Conservation (phyloP, 2,888 invertebrate species). For the Bedellia somnulentella region DNA sequence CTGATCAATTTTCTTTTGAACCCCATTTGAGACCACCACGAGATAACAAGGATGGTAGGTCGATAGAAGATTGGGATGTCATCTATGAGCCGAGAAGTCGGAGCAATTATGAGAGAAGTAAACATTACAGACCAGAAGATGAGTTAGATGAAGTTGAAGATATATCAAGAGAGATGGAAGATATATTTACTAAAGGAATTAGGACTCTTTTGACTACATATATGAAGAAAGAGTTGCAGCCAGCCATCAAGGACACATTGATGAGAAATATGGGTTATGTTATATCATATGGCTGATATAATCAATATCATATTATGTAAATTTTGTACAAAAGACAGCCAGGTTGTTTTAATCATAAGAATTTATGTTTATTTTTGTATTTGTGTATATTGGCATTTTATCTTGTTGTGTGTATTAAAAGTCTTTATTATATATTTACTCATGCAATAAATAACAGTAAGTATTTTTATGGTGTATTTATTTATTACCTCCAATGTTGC, state of each 20-base stretch:
- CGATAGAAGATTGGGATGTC: conserved; percentile 31
- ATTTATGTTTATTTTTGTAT: too few relatives aligned
- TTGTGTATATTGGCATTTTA: neutral
- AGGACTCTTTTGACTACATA: conserved; percentile 77
- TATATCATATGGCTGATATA: conserved; percentile 74
- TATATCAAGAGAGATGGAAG: conserved; percentile 80
- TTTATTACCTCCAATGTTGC: too few relatives aligned
- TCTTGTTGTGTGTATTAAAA: conserved; percentile 2
- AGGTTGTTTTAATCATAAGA: too few relatives aligned
- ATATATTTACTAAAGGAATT: conserved; percentile 82
- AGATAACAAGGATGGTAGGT: conserved; percentile 23
- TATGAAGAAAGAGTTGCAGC: conserved; percentile 81
- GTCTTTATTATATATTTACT: too few relatives aligned
- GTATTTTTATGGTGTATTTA: too few relatives aligned
- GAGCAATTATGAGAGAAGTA: conserved; percentile 46
- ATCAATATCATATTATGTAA: too few relatives aligned
- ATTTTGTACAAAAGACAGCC: too few relatives aligned
- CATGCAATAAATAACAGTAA: too few relatives aligned
- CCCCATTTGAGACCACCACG: conserved; percentile 21
- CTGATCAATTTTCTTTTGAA: conserved; percentile 45
- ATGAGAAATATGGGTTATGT: conserved; percentile 89
- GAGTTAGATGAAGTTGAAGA: conserved; percentile 65
- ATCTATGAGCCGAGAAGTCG: conserved; percentile 36
- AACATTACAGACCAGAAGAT: conserved; percentile 51
- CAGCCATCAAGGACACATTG: conserved; percentile 82